Base-by-base conservation (phyloP, 1,140 invertebrate genomes). In the Atta cephalotes region DNA sequence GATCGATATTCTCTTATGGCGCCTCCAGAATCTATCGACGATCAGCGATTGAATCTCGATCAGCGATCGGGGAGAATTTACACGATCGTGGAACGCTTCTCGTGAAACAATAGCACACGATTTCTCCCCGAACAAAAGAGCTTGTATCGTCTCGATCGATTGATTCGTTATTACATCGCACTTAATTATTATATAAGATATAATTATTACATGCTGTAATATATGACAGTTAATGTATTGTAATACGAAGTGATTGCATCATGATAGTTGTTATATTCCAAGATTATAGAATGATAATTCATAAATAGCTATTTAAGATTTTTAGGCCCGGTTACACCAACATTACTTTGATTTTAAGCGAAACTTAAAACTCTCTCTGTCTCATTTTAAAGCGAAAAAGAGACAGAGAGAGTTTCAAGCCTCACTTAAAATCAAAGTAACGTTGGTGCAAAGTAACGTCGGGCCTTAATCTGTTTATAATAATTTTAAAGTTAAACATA, bases 31-130 rank as follows among this genome's bases (percentile, higher is more conserved):
- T 86, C 85, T 45, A 74, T 49, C 51, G 51, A 2, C 31, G 79
- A 74, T 49, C 51, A 35, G 1, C 31, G 79, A 84, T 74, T 79
- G 51, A 68, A 68, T 53, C 79, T 35, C 25, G 62, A 76, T 79
- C 82, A 18, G 18, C 31, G 62, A 60, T 45, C 62, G 3, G 12
- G 6, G 18, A n/a, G 28, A 21, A 45, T 51, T 63, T 60, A 7
- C 66, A 21, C n/a, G 10, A 35, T 5, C 39, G 39, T 62, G 72
- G 72, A 66, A 85, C 72, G 28, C 21, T 72, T n/a, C 53, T 28
- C 79, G 31, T 6, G 62, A n/a, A 49, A 51, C 62, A 65, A 45
- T 78, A 65, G 60, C 28, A 31, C 53, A 12, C 80, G 66, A 72
- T 58, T 82, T 35, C 53, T 21, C 68, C n/a, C 49, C 31, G 31